Conservation (phyloP, 2,113 vertebrate species). For the Dromaius novaehollandiae region DNA sequence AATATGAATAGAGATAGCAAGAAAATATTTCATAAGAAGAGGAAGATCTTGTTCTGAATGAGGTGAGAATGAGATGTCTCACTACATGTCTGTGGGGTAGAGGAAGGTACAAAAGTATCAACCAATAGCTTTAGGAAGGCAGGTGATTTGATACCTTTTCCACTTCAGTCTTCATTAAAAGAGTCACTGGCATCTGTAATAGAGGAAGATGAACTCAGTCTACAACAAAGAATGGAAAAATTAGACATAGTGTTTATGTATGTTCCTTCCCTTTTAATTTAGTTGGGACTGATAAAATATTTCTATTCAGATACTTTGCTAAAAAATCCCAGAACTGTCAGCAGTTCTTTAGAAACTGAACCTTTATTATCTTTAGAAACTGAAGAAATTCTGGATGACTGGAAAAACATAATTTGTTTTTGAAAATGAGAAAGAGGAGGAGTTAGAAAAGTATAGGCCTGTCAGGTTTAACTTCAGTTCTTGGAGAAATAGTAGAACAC, state of each 20-base stretch:
- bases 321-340: background rate
- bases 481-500: background rate
- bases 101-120: background rate
- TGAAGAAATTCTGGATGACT: background rate
- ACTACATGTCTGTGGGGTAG: background rate
- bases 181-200: background rate
- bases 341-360: background rate
- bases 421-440: background rate
- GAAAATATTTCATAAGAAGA: background rate
- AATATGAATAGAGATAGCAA: background rate
- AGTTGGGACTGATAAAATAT: background rate
- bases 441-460: background rate
- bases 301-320: accelerated
- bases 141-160: background rate
- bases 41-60: background rate
- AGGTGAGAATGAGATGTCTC: background rate
- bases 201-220: background rate
- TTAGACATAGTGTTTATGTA: background rate
- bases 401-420: background rate
- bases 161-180: background rate
- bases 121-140: background rate
- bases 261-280: background rate
- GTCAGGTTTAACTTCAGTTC: background rate
- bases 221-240: background rate
- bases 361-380: background rate